phyloP scores from a whole-genome alignment of 2,888 invertebrate genomes.

The Stegophylla sp. region DNA sequence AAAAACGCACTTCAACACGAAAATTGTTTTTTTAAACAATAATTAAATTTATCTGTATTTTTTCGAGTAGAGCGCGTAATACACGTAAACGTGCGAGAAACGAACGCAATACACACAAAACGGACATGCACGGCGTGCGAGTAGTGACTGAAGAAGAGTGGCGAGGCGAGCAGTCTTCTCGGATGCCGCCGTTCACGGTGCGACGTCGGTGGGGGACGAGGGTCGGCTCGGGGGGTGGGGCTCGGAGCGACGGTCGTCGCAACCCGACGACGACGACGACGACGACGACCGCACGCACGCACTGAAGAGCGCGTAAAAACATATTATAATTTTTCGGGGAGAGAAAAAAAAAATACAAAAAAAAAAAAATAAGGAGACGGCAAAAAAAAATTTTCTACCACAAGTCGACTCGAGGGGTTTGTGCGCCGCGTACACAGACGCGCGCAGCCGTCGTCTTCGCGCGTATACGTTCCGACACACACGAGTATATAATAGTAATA shows the following conservation, averaged over 20 bases:
- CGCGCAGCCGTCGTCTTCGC: not conserved
- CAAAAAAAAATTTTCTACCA: not conserved
- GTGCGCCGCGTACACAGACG: not conserved
- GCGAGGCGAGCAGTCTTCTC: conserved; percentile 44
- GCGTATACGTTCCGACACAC: not conserved
- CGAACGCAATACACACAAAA: not conserved
- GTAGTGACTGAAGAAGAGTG: conserved; percentile 55
- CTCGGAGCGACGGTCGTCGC: conserved; percentile 41
- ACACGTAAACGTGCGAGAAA: conserved; percentile 13
- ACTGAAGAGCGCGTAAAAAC: not conserved
- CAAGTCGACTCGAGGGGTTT: conserved; percentile 24
- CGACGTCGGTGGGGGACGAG: conserved; percentile 18
- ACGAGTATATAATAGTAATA: not conserved
- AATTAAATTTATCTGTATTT: not conserved
- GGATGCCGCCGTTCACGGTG: conserved; percentile 31
- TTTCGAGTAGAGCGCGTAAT: conserved; percentile 11
- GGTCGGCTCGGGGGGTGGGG: conserved; percentile 43
- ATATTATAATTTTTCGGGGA: conserved; percentile 24
- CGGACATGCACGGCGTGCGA: conserved; percentile 41
- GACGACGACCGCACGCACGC: not conserved
- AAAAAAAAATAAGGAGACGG: not conserved
- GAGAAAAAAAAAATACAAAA: not conserved
- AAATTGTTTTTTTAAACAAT: not conserved
- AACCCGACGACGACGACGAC: conserved; percentile 9
- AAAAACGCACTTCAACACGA: not conserved